Conservation (phyloP, 2,888 invertebrate species). For the Allacma fusca region DNA sequence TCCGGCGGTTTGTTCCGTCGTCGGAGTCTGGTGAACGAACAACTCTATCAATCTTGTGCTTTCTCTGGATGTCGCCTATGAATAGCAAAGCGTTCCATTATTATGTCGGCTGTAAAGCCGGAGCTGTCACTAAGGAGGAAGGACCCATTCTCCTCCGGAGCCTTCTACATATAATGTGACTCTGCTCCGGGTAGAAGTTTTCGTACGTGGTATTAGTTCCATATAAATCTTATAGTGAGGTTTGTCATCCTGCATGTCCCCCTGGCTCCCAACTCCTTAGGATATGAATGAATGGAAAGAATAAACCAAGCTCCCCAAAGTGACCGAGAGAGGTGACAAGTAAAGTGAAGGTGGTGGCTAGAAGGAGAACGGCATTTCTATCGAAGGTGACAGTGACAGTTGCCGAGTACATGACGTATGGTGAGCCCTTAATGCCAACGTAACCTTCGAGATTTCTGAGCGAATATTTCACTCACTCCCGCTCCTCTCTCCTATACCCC, state of each 20-base stretch:
- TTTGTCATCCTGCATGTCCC: conserved; percentile 9
- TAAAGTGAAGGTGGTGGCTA: conserved; percentile 29
- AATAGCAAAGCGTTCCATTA: conserved; percentile 26
- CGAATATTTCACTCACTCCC: conserved; percentile 49
- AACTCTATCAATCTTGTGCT: conserved; percentile 34
- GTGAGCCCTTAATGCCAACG: conserved; percentile 51
- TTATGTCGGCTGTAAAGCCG: conserved; percentile 22
- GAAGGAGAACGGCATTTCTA: conserved; percentile 24
- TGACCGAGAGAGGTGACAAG: conserved; percentile 41
- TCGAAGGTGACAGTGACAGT: conserved; percentile 35
- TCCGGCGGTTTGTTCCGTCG: not conserved
- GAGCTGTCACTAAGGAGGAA: conserved; percentile 19
- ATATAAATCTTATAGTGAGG: too few species aligned
- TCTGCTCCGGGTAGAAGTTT: too few species aligned
- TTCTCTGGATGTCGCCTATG: conserved; percentile 26
- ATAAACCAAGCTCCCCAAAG: conserved; percentile 9
- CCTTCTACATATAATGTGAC: not conserved
- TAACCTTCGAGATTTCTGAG: conserved; percentile 48
- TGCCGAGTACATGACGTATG: conserved; percentile 48
- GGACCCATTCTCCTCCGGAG: not conserved
- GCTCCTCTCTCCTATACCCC: not conserved
- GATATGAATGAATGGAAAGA: conserved; percentile 16
- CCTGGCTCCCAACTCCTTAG: not conserved
- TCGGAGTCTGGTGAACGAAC: not conserved
- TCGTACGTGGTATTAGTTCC: too few species aligned